Conservation (phyloP, 2,797 vertebrate species). For the Brachymystax lenok region DNA sequence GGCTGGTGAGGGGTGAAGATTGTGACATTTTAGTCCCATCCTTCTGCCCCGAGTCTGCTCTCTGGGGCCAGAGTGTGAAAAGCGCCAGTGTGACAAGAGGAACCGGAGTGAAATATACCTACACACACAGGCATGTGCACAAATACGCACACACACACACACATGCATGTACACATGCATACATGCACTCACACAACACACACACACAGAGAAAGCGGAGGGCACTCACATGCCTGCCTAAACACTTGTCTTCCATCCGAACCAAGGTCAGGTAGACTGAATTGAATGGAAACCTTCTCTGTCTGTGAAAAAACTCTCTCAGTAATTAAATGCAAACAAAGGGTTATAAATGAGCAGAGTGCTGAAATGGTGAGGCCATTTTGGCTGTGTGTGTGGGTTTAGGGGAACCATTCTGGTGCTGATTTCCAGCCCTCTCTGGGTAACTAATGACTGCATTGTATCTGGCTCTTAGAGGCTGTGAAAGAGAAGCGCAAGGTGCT, state of each 20-base stretch:
- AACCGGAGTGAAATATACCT: conserved; percentile 19
- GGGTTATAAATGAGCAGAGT: conserved; percentile 42
- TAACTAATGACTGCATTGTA: conserved; percentile 46
- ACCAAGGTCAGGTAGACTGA: conserved; percentile 25
- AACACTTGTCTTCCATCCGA: conserved; percentile 41
- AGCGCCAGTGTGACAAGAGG: conserved; percentile 49
- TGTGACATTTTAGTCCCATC: conserved; percentile 1
- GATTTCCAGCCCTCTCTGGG: conserved; percentile 47
- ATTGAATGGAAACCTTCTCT: conserved; percentile 38
- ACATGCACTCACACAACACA: background rate
- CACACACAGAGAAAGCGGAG: conserved; percentile 5
- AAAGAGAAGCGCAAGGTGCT: conserved; percentile 32
- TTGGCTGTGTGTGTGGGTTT: conserved; percentile 27
- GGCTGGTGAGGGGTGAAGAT: conserved; percentile 11
- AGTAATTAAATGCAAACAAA: conserved; percentile 57
- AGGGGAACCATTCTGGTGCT: conserved; percentile 21
- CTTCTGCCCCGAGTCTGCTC: conserved; percentile 43
- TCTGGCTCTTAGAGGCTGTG: conserved; percentile 36
- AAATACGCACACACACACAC: background rate
- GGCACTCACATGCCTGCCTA: conserved; percentile 30
- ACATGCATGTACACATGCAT: background rate
- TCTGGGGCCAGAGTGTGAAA: conserved; percentile 53
- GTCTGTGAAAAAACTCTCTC: conserved; percentile 37
- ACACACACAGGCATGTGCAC: conserved; percentile 8
- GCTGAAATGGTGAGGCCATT: conserved; percentile 29